Base-by-base conservation (phyloP, 2,113 vertebrate genomes). In the Baryphthengus martii region DNA sequence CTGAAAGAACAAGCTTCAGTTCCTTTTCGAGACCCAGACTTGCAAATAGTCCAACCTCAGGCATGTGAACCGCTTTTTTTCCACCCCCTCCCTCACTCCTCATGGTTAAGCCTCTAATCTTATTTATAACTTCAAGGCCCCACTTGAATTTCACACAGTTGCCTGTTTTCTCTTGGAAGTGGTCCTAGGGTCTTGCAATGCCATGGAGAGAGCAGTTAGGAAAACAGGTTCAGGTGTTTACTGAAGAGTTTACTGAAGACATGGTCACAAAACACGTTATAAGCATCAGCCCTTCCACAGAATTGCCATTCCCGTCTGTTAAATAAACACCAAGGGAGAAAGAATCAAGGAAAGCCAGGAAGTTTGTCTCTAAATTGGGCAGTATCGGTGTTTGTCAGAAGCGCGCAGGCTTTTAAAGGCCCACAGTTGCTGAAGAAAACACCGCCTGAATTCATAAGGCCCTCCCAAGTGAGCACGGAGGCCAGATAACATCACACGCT, bases 51-150 rank as follows among this genome's bases (percentile, higher is more conserved):
- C 21, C 81, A 83, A 62, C 59, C 39, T 91, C 67, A 83, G 65
- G 63, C 76, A 68, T 37, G 52, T 19, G 87, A 94, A 53, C 37
- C 3, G 11, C 35, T 61, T 76, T 78, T 83, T 58, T 37, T 87
- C 62, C 33, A 56, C 45, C 19, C 39, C 16, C 47, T 85, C 40
- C 39, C 44, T 89, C 2, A 1, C 29, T 17, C 47, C 56, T 84
- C 81, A 68, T 28, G 42, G 75, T 74, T 95, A 97, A 94, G 39
- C 79, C 72, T 80, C 85, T 93, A 85, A 95, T 94, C 87, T 85
- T 91, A 83, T 94, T 91, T 90, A 77, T 77, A 85, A 35, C 56
- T 89, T 72, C 49, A 76, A 94, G 66, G 93, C 50, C 55, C 18
- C 63, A 37, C 37, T 85, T 66, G 74, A 75, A 91, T 94, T 70